These are phyloP conservation scores for Ooceraea biroi DNA, from an alignment of 1,140 invertebrate genomes.

Conservation along the genomic window DNA sequence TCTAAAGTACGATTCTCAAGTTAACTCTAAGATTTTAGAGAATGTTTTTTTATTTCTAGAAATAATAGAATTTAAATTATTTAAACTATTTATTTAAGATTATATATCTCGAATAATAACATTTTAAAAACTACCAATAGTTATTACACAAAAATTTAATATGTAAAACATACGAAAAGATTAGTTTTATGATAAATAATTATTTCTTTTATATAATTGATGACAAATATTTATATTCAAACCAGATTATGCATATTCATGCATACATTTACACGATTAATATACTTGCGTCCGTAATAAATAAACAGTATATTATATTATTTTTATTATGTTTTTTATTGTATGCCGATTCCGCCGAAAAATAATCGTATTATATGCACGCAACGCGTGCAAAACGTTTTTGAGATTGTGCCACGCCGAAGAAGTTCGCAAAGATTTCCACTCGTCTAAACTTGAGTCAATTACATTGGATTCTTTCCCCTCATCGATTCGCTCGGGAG, in stretches of 20 bases:
- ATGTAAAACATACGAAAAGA: constrained; percentile 2
- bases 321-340: not conserved
- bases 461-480: not conserved
- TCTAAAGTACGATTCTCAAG: not conserved
- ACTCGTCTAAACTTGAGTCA: constrained; percentile 15
- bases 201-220: not conserved
- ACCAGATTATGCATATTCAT: no score
- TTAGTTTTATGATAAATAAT: not conserved
- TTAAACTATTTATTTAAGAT: not conserved
- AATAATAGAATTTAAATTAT: not conserved
- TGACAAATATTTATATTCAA: not conserved
- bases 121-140: not conserved
- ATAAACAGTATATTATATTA: no score
- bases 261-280: no score
- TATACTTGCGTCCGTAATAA: no score
- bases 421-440: not conserved
- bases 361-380: no score
- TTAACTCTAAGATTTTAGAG: not conserved
- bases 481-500: constrained; percentile 4
- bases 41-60: not conserved
- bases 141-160: not conserved
- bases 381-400: not conserved
- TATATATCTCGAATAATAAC: not conserved
- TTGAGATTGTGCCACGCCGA: not conserved
- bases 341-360: not conserved